Evolutionary conservation across 1,140 invertebrate genomes (phyloP).

Genomic region (Cecropterus lyciades): DNA sequence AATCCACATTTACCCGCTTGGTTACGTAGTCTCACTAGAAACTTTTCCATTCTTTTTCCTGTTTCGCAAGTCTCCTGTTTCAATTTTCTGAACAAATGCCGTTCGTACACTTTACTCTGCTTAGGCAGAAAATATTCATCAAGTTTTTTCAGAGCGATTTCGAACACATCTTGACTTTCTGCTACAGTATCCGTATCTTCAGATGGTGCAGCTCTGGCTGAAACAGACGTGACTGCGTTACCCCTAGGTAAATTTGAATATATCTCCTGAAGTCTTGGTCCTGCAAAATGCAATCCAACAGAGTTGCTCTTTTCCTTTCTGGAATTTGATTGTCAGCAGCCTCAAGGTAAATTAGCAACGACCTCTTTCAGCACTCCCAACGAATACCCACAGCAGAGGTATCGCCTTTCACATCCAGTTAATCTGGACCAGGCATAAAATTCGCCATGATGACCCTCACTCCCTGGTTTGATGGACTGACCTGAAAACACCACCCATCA

Average conservation of each 20-base stretch:
- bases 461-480: no score
- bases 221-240: conserved; percentile 1
- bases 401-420: conserved; percentile 23
- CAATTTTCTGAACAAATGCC: conserved; percentile 34
- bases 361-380: conserved; percentile 55
- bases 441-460: no score
- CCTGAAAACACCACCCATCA: no score
- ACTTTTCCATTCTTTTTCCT: conserved; percentile 46
- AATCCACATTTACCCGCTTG: conserved; percentile 33
- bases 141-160: conserved; percentile 1
- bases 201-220: no score
- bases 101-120: conserved; percentile 13
- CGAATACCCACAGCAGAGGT: conserved; percentile 19
- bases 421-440: no score
- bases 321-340: conserved; percentile 43
- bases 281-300: conserved; percentile 52
- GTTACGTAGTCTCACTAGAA: conserved; percentile 33
- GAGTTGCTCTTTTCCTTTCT: conserved; percentile 47
- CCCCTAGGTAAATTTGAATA: conserved; percentile 53
- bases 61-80: conserved; percentile 38
- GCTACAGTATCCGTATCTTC: no score
- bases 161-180: not conserved
- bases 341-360: conserved; percentile 48
- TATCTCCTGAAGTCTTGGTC: conserved; percentile 51
- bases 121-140: conserved; percentile 15